phyloP scores from a whole-genome alignment of 2,113 vertebrate species.

The Cyphomyrus discorhynchus region DNA sequence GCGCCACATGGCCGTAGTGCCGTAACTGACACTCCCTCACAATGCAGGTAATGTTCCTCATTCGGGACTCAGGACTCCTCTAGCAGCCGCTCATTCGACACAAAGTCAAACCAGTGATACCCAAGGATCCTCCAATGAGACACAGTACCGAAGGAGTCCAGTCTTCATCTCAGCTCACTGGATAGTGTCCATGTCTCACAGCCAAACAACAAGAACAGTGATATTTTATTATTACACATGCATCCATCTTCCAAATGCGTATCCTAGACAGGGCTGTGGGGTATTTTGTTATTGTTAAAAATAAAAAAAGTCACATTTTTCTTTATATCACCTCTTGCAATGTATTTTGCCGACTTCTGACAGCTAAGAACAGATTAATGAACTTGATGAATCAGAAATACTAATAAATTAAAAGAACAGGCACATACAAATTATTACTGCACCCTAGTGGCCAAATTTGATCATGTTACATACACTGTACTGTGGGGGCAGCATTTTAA shows the following conservation, averaged over 20 bases:
- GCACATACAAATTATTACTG: background rate
- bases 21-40: too few species aligned
- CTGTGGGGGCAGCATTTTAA: background rate
- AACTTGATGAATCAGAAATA: background rate
- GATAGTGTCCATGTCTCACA: too few species aligned
- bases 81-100: too few species aligned
- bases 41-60: too few species aligned
- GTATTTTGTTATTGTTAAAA: background rate
- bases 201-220: background rate
- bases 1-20: too few species aligned
- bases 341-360: background rate
- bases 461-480: background rate
- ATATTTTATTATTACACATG: background rate
- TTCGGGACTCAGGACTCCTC: too few species aligned
- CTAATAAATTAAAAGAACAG: background rate
- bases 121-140: too few species aligned
- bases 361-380: background rate
- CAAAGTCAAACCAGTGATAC: too few species aligned
- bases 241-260: background rate
- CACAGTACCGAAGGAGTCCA: too few species aligned
- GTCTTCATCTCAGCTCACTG: too few species aligned
- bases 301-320: background rate
- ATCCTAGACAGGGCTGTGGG: background rate
- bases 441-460: conserved; percentile 12
- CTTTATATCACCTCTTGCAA: background rate